A percentile compares a stretch with the other conserved stretches of the same genome.
Conservation (phyloP, 2,797 vertebrate species). For the Centroberyx gerrardi region DNA sequence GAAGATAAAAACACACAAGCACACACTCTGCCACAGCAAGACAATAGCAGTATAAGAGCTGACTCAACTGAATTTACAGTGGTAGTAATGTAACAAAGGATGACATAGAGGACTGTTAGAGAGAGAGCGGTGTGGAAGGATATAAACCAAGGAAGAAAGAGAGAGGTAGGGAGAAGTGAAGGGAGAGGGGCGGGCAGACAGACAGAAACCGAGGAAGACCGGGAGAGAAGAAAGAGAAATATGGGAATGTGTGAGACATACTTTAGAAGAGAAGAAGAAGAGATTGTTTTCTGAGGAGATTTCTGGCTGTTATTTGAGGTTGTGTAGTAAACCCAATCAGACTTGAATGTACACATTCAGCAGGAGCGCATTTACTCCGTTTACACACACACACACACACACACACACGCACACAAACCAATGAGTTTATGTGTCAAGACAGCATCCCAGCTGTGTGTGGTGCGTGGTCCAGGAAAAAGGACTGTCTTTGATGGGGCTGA, state of each 20-base stretch:
- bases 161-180: not conserved
- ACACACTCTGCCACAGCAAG: too few species aligned
- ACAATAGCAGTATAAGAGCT: too few species aligned
- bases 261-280: not conserved
- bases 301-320: not conserved
- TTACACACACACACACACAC: constrained; percentile 17
- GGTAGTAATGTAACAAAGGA: too few species aligned
- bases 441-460: constrained; percentile 14
- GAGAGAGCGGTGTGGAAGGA: too few species aligned
- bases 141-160: too few species aligned
- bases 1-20: too few species aligned
- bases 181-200: constrained; percentile 7
- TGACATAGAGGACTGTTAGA: too few species aligned
- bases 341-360: not conserved
- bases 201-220: not conserved
- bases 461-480: constrained; percentile 12
- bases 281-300: not conserved
- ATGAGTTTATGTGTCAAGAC: constrained; percentile 19
- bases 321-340: not conserved
- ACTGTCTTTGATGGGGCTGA: constrained; percentile 12
- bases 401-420: not conserved
- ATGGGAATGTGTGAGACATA: not conserved
- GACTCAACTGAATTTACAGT: too few species aligned
- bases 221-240: not conserved
- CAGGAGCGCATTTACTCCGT: not conserved